Conservation (phyloP, 2,113 vertebrate genomes). For the Bungarus multicinctus region DNA sequence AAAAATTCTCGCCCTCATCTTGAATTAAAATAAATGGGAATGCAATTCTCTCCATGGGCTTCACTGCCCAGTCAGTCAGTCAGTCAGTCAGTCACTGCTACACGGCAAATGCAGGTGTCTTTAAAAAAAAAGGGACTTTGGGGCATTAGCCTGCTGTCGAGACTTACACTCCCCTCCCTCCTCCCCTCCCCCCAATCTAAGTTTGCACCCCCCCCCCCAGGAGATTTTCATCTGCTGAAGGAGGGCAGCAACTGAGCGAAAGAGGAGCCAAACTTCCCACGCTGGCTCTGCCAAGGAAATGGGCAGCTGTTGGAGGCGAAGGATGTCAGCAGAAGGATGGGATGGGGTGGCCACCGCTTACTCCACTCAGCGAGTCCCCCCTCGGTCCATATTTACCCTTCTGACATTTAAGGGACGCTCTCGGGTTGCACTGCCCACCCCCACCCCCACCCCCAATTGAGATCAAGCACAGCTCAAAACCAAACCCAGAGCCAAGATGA, state of each 20-base stretch:
- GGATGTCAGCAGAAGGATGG: not conserved
- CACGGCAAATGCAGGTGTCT: not conserved
- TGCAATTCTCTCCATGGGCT: not conserved
- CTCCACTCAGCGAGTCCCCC: not conserved
- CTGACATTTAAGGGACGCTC: not conserved
- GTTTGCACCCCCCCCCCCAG: not conserved
- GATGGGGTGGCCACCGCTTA: not conserved
- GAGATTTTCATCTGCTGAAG: not conserved
- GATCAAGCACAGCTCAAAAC: too few species aligned
- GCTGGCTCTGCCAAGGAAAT: not conserved
- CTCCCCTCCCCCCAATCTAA: not conserved
- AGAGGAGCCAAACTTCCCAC: not conserved
- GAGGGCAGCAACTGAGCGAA: not conserved
- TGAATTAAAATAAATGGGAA: not conserved
- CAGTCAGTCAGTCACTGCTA: not conserved
- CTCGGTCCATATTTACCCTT: not conserved
- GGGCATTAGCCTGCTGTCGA: not conserved
- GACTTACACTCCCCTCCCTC: not conserved
- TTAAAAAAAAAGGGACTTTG: not conserved
- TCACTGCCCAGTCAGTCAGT: not conserved
- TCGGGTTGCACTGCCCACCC: not conserved
- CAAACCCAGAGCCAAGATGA: not conserved
- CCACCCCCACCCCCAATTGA: too few species aligned
- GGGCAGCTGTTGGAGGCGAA: not conserved
- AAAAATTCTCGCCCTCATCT: not conserved